Evolutionary conservation across 2,888 invertebrate genomes (phyloP).

Genomic region (Sericinus montela): DNA sequence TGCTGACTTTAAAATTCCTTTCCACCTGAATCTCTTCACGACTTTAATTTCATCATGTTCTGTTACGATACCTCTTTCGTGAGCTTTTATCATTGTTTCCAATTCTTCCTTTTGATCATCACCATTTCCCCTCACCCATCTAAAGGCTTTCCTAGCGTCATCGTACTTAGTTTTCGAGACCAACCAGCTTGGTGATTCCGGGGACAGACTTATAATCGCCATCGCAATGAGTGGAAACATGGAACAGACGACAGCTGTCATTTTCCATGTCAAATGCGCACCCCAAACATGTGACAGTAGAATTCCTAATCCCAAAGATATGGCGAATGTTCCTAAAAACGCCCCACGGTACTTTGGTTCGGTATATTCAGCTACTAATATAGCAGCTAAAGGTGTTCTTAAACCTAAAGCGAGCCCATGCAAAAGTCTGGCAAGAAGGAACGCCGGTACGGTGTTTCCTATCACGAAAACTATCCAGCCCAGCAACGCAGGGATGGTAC

Average conservation of each 20-base stretch:
- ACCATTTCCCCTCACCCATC: constrained; percentile 79
- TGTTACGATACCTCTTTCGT: constrained; percentile 45
- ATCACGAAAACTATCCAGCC: constrained; percentile 68
- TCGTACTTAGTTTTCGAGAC: constrained; percentile 77
- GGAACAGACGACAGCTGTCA: constrained; percentile 76
- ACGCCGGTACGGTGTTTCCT: constrained; percentile 61
- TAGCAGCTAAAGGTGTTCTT: constrained; percentile 72
- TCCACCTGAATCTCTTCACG: constrained; percentile 35
- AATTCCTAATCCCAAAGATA: constrained; percentile 82
- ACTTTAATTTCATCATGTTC: constrained; percentile 39
- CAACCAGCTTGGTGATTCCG: constrained; percentile 85
- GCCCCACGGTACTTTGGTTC: constrained; percentile 82
- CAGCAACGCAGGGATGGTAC: constrained; percentile 68
- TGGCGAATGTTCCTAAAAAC: constrained; percentile 80
- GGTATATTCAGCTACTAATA: constrained; percentile 79
- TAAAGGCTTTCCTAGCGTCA: constrained; percentile 79
- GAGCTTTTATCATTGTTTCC: constrained; percentile 59
- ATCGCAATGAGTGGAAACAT: constrained; percentile 71
- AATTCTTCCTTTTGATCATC: constrained; percentile 62
- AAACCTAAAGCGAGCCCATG: constrained; percentile 77
- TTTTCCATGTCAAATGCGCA: constrained; percentile 79
- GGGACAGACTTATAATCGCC: constrained; percentile 65
- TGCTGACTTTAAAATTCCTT: constrained; percentile 42
- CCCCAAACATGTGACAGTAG: constrained; percentile 82
- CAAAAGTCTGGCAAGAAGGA: constrained; percentile 58